Base-by-base conservation (phyloP, 2,888 invertebrate genomes). In the Leptogaster cylindrica region DNA sequence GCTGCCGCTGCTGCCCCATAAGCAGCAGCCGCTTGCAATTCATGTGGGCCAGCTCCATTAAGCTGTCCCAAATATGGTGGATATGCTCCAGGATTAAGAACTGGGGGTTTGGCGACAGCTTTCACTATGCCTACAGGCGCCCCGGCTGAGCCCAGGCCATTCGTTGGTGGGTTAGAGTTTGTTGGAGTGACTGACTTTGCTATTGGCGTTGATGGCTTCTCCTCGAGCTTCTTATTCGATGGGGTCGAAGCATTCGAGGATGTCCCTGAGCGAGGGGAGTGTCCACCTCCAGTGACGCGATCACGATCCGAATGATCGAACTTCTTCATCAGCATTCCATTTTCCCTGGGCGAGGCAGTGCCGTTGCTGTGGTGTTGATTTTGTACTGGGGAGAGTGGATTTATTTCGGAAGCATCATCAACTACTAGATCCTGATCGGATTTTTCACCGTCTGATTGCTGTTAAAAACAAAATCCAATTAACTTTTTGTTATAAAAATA, bases 371-470 rank as follows among this genome's bases (percentile, higher is more conserved):
- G 72, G 50, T 71, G 71, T 58, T 71, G 72, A 67, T 72, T 72
- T 66, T 70, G 72, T 48, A 88, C 85, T 1, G 89, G 89, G 58
- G 93, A 92, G 61, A 89, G 88, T 5, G 92, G 92, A 61, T 71
- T 73, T n/a, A 73, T 73, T 82, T 95, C 95, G 73, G 93, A 93
- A 61, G 94, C 94, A 76, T 93, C 96, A 81, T 97, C 97, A 23
- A 97, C 96, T 70, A 97, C 96, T 74, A 97, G 83, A 78, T 96
- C 95, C 83, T 94, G 92, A 78, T 95, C 93, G 77, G 90, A 90
- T 79, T 92, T 92, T 78, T 91, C 92, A 66, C 90, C 91, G 79
- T 92, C 91, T 78, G 89, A 90, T 76, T 90, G 90, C 88, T 88
- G 82, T 71, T n/a, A 82, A 14, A 64, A 48, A 10, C 14, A 27